Evolutionary conservation across 2,113 vertebrate species (phyloP), one percentile per base, ranked within the genome.

Genomic region (Grallaria varia): DNA sequence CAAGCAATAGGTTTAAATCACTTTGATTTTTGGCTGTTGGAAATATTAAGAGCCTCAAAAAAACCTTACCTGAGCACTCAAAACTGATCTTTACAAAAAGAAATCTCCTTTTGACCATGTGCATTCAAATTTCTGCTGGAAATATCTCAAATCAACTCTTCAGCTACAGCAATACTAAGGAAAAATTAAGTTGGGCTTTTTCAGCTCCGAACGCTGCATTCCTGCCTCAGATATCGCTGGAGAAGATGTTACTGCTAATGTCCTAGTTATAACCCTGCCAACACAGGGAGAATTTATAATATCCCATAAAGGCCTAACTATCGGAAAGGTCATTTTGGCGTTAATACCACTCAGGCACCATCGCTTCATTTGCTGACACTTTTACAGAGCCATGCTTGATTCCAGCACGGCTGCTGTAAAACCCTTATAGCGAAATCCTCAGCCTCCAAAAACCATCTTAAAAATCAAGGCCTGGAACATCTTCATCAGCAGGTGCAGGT

Each of bases 221-320:
- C 68, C 33, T 74, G 59, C 74, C 71, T 87, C 1, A 6, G 79
- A 22, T 64, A 37, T 55, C 0, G 0, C 85, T 37, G 60, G 81
- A 75, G 87, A 91, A 68, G 87, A 87, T 50, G 55, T 84, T 50
- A 28, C 82, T 7, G 8, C 25, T 77, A n/a, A 89, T 74, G 50
- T 84, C 84, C 86, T 39, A 33, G 84, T 88, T 59, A 85, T 22
- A 94, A 87, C 37, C 73, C 95, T 84, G 94, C 90, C 90, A 73
- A 12, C 72, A 18, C 28, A 13, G 35, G 63, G 28, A 89, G 69
- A 74, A 96, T 97, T 97, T 97, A 96, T 78, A 92, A 64, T 42
- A 49, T 20, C 68, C 80, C 83, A 93, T 96, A 96, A 97, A 97
- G 72, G 52, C 69, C 82, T 52, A 93, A 90, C 95, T 90, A 89